These are phyloP conservation scores for Caenorhabditis sulstoni DNA, from an alignment of 2,888 invertebrate species.

Conservation along the genomic window DNA sequence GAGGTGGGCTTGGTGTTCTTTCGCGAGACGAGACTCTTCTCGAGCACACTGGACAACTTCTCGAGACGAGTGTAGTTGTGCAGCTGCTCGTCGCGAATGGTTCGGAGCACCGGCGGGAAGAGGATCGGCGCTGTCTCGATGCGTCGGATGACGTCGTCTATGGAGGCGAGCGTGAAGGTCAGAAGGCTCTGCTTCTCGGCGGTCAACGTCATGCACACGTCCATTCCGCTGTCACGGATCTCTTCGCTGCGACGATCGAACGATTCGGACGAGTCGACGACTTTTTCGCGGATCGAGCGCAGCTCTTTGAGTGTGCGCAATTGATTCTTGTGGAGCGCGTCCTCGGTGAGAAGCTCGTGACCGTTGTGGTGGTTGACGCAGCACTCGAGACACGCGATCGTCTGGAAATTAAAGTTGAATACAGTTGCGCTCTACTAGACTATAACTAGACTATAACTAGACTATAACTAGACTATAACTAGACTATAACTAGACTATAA, in stretches of 20 bases:
- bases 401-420: constrained; percentile 51
- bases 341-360: constrained; percentile 70
- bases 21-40: constrained; percentile 46
- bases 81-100: constrained; percentile 64
- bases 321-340: constrained; percentile 71
- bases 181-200: constrained; percentile 58
- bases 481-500: no score
- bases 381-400: constrained; percentile 75
- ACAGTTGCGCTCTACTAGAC: no score
- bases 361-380: constrained; percentile 78
- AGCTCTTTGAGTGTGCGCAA: constrained; percentile 66
- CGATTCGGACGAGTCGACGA: constrained; percentile 56
- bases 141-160: constrained; percentile 57
- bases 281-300: constrained; percentile 58
- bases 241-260: constrained; percentile 61
- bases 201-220: constrained; percentile 29
- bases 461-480: no score
- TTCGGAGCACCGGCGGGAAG: constrained; percentile 57
- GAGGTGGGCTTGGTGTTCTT: constrained; percentile 48
- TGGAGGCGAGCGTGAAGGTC: constrained; percentile 49
- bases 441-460: no score
- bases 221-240: constrained; percentile 43
- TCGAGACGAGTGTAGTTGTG: constrained; percentile 60
- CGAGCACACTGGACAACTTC: constrained; percentile 61
- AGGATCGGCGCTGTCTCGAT: constrained; percentile 59